Conservation (phyloP, 2,113 vertebrate species). For the Microcebus griseorufus region DNA sequence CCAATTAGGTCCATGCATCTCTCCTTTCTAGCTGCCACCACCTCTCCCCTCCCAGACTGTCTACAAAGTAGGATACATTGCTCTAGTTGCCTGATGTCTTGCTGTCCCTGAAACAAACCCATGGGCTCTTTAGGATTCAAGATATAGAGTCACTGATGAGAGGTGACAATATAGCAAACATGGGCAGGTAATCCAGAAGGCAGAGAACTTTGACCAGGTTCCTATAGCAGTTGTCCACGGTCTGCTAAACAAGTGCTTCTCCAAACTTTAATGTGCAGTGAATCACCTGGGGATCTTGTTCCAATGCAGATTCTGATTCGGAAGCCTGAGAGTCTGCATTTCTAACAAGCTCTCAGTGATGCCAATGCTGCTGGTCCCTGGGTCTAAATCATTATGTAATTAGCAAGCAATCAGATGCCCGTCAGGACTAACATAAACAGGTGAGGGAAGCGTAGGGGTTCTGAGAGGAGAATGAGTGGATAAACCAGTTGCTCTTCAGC, state of each 20-base stretch:
- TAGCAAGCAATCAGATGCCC: not conserved
- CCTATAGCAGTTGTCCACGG: not conserved
- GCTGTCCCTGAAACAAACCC: not conserved
- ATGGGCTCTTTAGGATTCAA: not conserved
- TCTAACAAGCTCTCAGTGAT: not conserved
- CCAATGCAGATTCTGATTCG: constrained; percentile 15
- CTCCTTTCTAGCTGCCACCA: not conserved
- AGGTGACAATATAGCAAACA: not conserved
- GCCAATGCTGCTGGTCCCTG: not conserved
- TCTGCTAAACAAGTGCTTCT: not conserved
- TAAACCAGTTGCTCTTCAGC: not conserved
- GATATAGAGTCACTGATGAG: not conserved
- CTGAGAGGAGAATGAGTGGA: not conserved
- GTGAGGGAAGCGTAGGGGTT: not conserved
- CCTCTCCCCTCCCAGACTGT: not conserved
- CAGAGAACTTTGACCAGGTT: constrained; percentile 3
- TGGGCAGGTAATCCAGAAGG: constrained; percentile 16
- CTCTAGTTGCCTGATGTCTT: not conserved
- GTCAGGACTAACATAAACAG: not conserved
- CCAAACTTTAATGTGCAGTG: not conserved
- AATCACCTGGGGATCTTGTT: constrained; percentile 22
- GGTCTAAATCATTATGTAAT: constrained; percentile 26
- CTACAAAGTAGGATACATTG: not conserved
- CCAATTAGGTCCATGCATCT: not conserved
- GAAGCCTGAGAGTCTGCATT: not conserved